Evolutionary conservation across 1,140 invertebrate species (phyloP).

Genomic region (Zeugodacus cucurbitae): DNA sequence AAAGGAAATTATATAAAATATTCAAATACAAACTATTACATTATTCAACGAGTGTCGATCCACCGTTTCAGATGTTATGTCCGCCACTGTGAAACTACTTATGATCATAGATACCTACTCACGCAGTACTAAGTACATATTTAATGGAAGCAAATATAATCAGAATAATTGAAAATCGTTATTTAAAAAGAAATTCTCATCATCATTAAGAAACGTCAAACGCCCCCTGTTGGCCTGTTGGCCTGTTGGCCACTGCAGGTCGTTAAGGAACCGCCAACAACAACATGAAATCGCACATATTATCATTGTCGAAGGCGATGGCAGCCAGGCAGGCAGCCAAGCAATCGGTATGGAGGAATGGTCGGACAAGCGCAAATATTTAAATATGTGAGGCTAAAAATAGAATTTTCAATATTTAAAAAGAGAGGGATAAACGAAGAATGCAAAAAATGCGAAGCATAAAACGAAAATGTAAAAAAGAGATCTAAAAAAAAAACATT

Average conservation of each 20-base stretch:
- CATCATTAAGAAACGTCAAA: not conserved
- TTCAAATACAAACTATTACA: too few relatives aligned
- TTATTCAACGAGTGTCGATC: too few relatives aligned
- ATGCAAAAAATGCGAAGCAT: not conserved
- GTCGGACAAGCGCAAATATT: not conserved
- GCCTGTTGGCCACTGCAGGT: not conserved
- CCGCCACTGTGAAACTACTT: not conserved
- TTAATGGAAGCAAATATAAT: not conserved
- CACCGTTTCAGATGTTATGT: too few relatives aligned
- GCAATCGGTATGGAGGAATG: not conserved
- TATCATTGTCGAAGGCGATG: not conserved
- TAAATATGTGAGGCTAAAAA: constrained; percentile 11
- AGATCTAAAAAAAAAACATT: not conserved
- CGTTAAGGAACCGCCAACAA: not conserved
- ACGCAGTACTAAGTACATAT: not conserved
- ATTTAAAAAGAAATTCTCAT: constrained; percentile 1
- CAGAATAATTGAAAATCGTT: not conserved
- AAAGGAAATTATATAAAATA: too few relatives aligned
- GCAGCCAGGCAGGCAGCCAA: not conserved
- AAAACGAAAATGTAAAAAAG: not conserved
- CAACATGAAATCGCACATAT: not conserved
- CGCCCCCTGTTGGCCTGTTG: not conserved
- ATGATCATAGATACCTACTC: not conserved
- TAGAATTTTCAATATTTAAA: constrained; percentile 24
- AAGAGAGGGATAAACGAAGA: not conserved